A percentile compares a stretch with the other conserved stretches of the same genome.
These are phyloP conservation scores for Lithobius niger DNA, from an alignment of 1,140 invertebrate species.

Conservation along the genomic window DNA sequence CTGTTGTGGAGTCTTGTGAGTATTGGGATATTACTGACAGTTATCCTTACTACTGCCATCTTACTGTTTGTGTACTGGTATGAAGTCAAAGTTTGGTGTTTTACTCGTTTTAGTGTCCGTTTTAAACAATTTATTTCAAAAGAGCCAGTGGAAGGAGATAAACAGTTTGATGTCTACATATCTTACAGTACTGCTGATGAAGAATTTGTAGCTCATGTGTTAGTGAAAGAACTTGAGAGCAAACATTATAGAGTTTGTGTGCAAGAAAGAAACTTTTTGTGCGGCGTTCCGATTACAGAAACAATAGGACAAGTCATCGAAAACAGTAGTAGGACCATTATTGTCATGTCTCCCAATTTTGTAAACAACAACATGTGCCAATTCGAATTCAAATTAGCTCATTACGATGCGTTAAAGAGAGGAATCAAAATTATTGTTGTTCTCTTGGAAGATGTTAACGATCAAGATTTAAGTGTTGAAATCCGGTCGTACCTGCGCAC, in stretches of 20 bases:
- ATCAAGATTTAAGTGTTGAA: neutral
- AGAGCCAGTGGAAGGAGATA: slow-evolving; percentile 9
- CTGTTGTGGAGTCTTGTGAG: too few species aligned
- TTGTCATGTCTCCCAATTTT: slow-evolving; percentile 14
- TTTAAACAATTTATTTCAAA: too few species aligned
- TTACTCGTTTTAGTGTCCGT: too few species aligned
- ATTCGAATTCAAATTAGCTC: slow-evolving; percentile 15
- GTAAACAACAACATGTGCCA: slow-evolving; percentile 11
- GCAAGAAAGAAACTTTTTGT: slow-evolving; percentile 13
- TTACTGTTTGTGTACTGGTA: too few species aligned
- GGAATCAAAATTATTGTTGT: neutral
- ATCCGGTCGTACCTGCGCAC: neutral
- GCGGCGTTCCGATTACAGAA: slow-evolving; percentile 8
- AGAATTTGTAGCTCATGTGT: slow-evolving; percentile 10
- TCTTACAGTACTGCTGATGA: slow-evolving; percentile 13
- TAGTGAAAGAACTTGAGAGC: neutral
- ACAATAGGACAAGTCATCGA: slow-evolving; percentile 8
- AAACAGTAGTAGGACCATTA: neutral
- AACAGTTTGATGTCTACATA: slow-evolving; percentile 16
- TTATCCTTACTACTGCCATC: too few species aligned
- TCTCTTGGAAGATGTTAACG: neutral
- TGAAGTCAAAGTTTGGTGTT: too few species aligned
- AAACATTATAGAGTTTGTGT: slow-evolving; percentile 12
- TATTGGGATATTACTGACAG: too few species aligned
- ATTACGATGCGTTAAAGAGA: slow-evolving; percentile 8